Conservation (phyloP, 1,140 invertebrate genomes). For the Aphelinus certus region DNA sequence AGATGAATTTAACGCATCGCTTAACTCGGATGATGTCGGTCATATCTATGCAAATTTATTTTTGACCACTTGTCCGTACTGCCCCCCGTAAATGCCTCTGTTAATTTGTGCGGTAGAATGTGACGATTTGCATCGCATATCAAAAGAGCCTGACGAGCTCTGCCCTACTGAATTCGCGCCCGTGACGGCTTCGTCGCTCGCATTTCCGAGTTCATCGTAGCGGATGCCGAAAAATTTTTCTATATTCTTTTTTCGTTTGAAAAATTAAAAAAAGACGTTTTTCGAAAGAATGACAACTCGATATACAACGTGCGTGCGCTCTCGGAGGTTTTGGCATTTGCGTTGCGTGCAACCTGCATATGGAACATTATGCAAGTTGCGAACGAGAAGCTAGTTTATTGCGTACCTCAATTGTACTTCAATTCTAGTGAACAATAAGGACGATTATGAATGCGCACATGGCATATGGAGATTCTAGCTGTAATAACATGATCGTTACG, state of each 20-base stretch:
- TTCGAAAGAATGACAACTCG: too few species aligned
- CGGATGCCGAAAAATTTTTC: too few species aligned
- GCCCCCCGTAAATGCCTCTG: too few species aligned
- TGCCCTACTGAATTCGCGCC: too few species aligned
- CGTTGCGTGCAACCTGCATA: too few species aligned
- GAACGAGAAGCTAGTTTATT: slow-evolving; percentile 15
- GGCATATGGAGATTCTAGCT: background rate
- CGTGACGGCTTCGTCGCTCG: too few species aligned
- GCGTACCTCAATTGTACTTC: slow-evolving; percentile 19
- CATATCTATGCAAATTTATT: slow-evolving; percentile 2
- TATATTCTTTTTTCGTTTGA: too few species aligned
- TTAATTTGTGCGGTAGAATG: background rate
- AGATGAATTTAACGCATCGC: background rate
- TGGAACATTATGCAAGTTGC: background rate
- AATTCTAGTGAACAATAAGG: slow-evolving; percentile 29
- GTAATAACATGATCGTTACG: slow-evolving; percentile 1
- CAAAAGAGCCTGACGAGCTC: background rate
- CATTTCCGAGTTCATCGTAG: too few species aligned
- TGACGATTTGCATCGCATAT: background rate
- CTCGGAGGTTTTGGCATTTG: background rate
- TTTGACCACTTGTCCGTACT: background rate
- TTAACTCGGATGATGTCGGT: too few species aligned
- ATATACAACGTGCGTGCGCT: background rate
- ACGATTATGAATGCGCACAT: slow-evolving; percentile 24
- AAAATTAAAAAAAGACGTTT: too few species aligned